Percentiles rank a stretch among this genome's conserved stretches.
Conservation (phyloP, 2,113 vertebrate genomes). For the Pagrus major region DNA sequence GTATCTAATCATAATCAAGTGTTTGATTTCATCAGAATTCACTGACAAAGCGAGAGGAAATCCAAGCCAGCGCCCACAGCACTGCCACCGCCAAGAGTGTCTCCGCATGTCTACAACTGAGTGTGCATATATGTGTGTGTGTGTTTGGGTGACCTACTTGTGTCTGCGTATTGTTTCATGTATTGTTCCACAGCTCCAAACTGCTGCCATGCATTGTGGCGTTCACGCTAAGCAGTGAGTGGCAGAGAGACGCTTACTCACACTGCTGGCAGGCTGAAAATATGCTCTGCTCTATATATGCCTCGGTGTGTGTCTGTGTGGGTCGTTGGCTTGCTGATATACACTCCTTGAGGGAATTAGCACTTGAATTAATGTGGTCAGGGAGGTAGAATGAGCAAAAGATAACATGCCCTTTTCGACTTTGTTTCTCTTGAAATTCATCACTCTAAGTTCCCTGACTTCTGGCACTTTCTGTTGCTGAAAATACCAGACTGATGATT, state of each 20-base stretch:
- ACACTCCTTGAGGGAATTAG: constrained; percentile 56
- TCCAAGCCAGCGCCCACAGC: background rate
- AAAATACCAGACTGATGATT: constrained; percentile 56
- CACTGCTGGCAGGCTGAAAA: constrained; percentile 60
- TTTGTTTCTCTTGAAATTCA: constrained; percentile 64
- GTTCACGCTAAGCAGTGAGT: constrained; percentile 56
- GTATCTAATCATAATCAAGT: constrained; percentile 41
- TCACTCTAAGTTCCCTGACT: constrained; percentile 54
- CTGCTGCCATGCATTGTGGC: constrained; percentile 51
- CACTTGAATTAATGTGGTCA: constrained; percentile 54
- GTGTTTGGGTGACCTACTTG: constrained; percentile 64
- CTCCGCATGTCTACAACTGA: constrained; percentile 19
- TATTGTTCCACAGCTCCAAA: constrained; percentile 60
- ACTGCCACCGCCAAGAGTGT: constrained; percentile 7
- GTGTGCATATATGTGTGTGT: background rate
- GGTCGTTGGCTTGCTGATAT: constrained; percentile 46
- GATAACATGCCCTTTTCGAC: constrained; percentile 60
- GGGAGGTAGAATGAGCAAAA: constrained; percentile 56
- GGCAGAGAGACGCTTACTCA: constrained; percentile 66
- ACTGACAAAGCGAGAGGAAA: constrained; percentile 21
- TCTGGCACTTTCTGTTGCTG: constrained; percentile 50
- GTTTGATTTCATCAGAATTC: constrained; percentile 41
- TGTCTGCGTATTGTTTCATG: constrained; percentile 63
- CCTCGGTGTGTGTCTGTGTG: constrained; percentile 22
- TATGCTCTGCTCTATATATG: constrained; percentile 38